Base-by-base conservation (phyloP, 2,888 invertebrate genomes). In the Lasioglossum oenotherae region DNA sequence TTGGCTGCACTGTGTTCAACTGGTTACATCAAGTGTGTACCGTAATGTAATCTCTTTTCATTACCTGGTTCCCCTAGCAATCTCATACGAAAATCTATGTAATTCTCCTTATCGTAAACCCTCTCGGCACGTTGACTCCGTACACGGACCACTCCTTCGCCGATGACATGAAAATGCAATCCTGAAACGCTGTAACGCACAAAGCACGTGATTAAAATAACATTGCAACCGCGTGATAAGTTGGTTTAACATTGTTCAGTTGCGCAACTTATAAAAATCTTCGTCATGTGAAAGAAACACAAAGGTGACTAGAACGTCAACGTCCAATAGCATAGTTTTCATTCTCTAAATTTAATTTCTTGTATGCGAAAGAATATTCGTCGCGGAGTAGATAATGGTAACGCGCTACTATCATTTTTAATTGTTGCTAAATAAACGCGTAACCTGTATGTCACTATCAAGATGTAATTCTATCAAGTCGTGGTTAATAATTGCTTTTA, bases 81-180 rank as follows among this genome's bases (percentile, higher is more conserved):
- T 91, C 98, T 96, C 98, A 99, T 99, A 89, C 99, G 96, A 95
- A 99, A 99, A 96, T 99, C 99, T 92, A 99, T 99, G 94, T 99
- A 99, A 95, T 98, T 98, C 95, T 99, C 99, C 95, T 98, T 97
- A 95, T 99, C 99, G 95, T 97, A 98, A 57, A 98, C 97, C 92
- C 98, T 96, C 94, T 98, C 98, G 93, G 98, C 98, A 69, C 98
- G 96, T 81, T 97, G 97, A 64, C 98, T 97, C 67, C 97, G 97
- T 49, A 98, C 97, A 84, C 98, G 96, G n/a, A 99, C 98, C 78
- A 99, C 98, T 85, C 98, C 98, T 96, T 99, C 99, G 19, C 99
- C 99, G 86, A 99, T 98, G 64, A 99, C 98, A 96, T 98, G 98
- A 95, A 99, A 98, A 95, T 98, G 98, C 80, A 99, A 96, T 88